Evolutionary conservation across 2,797 vertebrate species (phyloP).

Genomic region (Lepilemur septentrionalis): DNA sequence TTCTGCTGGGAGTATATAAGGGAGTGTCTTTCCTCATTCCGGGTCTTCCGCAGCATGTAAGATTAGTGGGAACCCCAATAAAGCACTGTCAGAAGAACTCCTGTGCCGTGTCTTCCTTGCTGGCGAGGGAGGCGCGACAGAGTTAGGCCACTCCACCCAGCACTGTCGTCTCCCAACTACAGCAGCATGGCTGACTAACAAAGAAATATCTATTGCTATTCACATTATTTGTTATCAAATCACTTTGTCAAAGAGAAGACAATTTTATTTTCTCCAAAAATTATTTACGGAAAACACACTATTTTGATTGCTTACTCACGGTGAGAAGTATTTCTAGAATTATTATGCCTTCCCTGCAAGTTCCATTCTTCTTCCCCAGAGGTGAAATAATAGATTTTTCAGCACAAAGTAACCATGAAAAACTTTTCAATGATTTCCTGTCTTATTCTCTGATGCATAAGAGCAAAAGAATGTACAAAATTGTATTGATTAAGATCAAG

Average conservation of each 20-base stretch:
- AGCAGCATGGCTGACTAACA: neutral
- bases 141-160: neutral
- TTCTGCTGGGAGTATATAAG: no score
- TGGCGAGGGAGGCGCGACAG: no score
- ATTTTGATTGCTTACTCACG: neutral
- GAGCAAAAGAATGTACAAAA: slow-evolving; percentile 50
- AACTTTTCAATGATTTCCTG: slow-evolving; percentile 56
- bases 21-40: no score
- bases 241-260: neutral
- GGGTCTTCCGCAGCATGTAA: no score
- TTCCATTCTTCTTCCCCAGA: neutral
- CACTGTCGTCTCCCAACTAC: neutral
- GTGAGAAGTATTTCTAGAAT: slow-evolving; percentile 20
- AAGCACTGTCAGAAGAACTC: no score
- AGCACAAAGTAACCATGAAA: slow-evolving; percentile 1
- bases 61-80: no score
- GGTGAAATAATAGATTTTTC: slow-evolving; percentile 41
- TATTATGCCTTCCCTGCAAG: neutral
- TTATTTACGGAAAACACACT: neutral
- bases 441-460: slow-evolving; percentile 54
- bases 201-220: neutral
- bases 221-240: neutral
- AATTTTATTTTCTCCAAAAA: slow-evolving; percentile 1
- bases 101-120: no score
- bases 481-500: slow-evolving; percentile 51